phyloP scores from a whole-genome alignment of 37 sponge, comb jelly and placozoan genomes.

The Halichondria panicea region DNA sequence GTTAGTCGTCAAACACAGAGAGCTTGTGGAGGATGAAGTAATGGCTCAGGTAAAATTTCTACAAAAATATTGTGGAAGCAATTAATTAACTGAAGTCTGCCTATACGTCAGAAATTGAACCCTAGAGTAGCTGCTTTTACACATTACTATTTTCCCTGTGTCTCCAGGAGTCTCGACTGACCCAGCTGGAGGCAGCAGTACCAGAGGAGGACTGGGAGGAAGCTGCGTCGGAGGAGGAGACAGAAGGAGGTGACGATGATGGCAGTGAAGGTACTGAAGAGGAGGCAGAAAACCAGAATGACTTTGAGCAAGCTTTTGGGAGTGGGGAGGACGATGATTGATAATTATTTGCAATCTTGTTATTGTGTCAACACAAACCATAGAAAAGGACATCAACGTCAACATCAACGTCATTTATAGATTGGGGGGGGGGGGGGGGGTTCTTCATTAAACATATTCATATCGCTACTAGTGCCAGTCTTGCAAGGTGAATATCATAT shows the following conservation, averaged over 20 bases:
- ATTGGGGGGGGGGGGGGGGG: background rate
- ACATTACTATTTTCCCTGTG: background rate
- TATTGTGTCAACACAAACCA: background rate
- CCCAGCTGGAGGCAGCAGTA: constrained; percentile 72
- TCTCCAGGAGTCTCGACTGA: constrained; percentile 58
- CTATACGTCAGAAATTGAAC: background rate
- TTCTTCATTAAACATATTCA: too few relatives aligned
- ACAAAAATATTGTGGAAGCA: background rate
- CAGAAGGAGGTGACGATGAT: constrained; percentile 4
- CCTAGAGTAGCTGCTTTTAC: background rate
- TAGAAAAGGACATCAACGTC: background rate
- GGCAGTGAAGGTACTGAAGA: background rate
- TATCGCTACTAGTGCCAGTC: too few relatives aligned
- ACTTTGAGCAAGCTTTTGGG: constrained; percentile 67
- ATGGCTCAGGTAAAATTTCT: constrained; percentile 64
- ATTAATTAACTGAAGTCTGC: constrained; percentile 1
- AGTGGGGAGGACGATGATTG: constrained; percentile 35
- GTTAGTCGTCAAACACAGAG: constrained; percentile 87
- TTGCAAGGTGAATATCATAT: too few relatives aligned
- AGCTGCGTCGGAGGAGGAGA: constrained; percentile 32
- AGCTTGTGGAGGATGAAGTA: constrained; percentile 82
- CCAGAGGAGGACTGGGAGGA: constrained; percentile 61
- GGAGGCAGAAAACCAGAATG: background rate
- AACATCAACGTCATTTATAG: too few relatives aligned
- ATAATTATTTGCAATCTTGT: background rate